These are phyloP conservation scores for Onchidella celtica DNA, from an alignment of 2,888 invertebrate species.

Conservation along the genomic window DNA sequence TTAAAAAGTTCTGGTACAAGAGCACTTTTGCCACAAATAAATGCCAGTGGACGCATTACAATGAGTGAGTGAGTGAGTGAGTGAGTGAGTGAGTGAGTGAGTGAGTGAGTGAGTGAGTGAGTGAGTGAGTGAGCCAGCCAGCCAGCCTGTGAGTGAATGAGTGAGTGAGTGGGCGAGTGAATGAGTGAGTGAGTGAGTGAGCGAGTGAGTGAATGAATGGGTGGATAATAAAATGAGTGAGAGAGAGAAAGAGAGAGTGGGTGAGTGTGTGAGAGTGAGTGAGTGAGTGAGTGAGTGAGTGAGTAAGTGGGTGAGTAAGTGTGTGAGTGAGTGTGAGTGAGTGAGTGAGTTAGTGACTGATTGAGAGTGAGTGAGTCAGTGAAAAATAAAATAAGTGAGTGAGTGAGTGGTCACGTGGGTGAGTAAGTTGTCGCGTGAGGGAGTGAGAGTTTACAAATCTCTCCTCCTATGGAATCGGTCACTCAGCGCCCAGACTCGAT, in stretches of 20 bases:
- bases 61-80: neutral
- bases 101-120: neutral
- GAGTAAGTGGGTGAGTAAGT: neutral
- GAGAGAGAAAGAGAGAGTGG: too few species aligned
- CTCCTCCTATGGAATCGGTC: too few species aligned
- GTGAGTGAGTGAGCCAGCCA: neutral
- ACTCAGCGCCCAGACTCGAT: too few species aligned
- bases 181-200: constrained; percentile 20
- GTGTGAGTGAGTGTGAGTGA: neutral
- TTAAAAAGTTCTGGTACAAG: too few species aligned
- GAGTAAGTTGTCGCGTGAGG: constrained; percentile 10
- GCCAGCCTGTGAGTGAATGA: too few species aligned
- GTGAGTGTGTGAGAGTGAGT: neutral
- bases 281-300: neutral
- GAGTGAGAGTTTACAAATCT: too few species aligned
- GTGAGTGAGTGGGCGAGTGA: constrained; percentile 1
- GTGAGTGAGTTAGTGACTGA: neutral
- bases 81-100: neutral
- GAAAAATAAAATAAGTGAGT: neutral
- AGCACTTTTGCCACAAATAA: too few species aligned
- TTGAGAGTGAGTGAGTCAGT: too few species aligned
- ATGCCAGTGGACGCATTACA: too few species aligned
- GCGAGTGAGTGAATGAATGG: too few species aligned
- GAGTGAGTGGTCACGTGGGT: neutral
- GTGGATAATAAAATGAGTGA: neutral